A percentile compares a stretch with the other conserved stretches of the same genome.
These are phyloP conservation scores for Hedychridium roseum DNA, from an alignment of 2,888 invertebrate species.

Conservation along the genomic window DNA sequence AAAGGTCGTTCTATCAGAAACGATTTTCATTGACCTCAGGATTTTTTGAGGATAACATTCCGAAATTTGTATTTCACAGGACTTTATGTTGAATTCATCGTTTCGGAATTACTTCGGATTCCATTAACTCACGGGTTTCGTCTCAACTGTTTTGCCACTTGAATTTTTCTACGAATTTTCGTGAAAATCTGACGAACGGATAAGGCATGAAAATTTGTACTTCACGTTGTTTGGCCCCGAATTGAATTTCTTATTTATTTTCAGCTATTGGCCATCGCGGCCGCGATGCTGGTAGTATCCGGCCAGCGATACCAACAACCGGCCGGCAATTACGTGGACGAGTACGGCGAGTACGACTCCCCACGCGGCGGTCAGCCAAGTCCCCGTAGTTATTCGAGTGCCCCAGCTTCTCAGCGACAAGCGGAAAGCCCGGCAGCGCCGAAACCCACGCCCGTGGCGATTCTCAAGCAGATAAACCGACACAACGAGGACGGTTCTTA, in stretches of 20 bases:
- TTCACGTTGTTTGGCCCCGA: not conserved
- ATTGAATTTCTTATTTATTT: not conserved
- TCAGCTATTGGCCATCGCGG: conserved; percentile 27
- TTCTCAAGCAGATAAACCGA: conserved; percentile 88
- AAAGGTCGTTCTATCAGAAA: no score
- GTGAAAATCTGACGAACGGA: no score
- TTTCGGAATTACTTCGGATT: no score
- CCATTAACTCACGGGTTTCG: no score
- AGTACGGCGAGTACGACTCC: conserved; percentile 62
- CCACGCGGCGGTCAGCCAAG: conserved; percentile 51
- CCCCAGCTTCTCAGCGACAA: conserved; percentile 56
- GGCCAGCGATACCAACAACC: conserved; percentile 61
- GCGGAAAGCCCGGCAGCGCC: conserved; percentile 64
- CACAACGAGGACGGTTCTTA: conserved; percentile 91
- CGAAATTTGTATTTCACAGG: not conserved
- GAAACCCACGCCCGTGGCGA: conserved; percentile 75
- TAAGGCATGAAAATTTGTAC: not conserved
- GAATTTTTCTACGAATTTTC: no score
- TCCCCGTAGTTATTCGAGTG: conserved; percentile 62
- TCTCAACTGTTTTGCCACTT: no score
- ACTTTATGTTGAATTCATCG: no score
- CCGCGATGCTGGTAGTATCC: conserved; percentile 53
- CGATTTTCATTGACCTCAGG: no score
- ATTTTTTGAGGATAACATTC: no score
- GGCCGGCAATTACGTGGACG: conserved; percentile 59